These are phyloP conservation scores for Junonia oenone DNA, from an alignment of 2,888 invertebrate genomes.

Conservation along the genomic window DNA sequence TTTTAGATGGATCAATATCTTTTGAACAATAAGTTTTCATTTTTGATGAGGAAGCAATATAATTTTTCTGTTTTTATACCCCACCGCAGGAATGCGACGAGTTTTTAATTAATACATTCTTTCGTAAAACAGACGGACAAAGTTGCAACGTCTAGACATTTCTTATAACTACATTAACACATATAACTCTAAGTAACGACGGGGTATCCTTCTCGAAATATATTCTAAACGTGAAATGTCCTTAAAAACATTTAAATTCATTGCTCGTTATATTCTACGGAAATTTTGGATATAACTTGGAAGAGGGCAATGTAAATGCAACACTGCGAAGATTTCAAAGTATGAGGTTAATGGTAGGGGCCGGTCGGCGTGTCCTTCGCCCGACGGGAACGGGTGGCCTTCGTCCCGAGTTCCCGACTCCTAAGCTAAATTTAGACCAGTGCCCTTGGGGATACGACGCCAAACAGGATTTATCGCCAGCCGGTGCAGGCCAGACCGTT, in stretches of 20 bases:
- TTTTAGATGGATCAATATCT: too few relatives aligned
- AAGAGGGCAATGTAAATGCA: conserved; percentile 18
- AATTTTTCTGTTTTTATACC: not conserved
- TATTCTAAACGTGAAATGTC: not conserved
- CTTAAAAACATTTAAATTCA: conserved; percentile 4
- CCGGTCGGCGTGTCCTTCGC: conserved; percentile 38
- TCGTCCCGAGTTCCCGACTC: conserved; percentile 43
- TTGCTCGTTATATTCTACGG: conserved; percentile 8
- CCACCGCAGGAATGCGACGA: not conserved
- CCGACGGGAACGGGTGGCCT: conserved; percentile 50
- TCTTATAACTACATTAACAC: conserved; percentile 19
- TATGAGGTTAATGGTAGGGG: conserved; percentile 5
- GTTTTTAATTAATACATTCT: not conserved
- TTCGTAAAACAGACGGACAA: not conserved
- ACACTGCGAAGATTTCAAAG: conserved; percentile 2
- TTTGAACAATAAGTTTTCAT: not conserved
- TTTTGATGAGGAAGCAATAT: not conserved
- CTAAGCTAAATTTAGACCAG: conserved; percentile 63
- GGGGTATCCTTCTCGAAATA: conserved; percentile 15
- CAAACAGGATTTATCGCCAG: conserved; percentile 69
- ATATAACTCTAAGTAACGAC: conserved; percentile 12
- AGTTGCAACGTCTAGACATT: conserved; percentile 12
- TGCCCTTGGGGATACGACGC: conserved; percentile 65
- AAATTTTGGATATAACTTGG: not conserved
- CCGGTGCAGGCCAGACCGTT: conserved; percentile 29